A percentile compares a stretch with the other conserved stretches of the same genome.
Evolutionary conservation across 2,113 vertebrate genomes (phyloP).

Genomic region (Acanthisitta chloris): DNA sequence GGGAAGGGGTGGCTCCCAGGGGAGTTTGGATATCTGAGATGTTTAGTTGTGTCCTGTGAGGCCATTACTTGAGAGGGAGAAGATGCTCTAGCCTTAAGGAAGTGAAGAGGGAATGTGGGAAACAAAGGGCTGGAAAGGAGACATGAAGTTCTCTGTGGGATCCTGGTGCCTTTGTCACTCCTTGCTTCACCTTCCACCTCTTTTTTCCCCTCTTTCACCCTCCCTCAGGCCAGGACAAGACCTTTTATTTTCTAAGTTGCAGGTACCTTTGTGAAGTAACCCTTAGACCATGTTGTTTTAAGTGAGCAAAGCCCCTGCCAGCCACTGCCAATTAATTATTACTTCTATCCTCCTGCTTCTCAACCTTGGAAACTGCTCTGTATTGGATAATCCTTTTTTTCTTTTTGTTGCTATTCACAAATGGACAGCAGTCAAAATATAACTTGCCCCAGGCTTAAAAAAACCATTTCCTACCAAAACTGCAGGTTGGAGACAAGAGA

Average conservation of each 20-base stretch:
- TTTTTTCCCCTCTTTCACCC: neutral
- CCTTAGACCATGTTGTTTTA: neutral
- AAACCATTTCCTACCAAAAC: neutral
- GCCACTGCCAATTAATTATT: neutral
- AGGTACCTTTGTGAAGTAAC: neutral
- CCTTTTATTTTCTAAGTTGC: neutral
- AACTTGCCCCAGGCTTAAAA: neutral
- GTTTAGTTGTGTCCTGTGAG: neutral
- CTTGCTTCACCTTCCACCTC: neutral
- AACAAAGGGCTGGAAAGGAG: neutral
- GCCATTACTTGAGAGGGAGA: neutral
- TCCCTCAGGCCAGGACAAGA: neutral
- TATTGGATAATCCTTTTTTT: neutral
- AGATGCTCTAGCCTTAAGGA: neutral
- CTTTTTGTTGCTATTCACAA: too few species aligned
- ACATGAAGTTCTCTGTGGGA: neutral
- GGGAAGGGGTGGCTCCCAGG: neutral
- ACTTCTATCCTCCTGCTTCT: neutral
- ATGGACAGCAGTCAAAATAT: neutral
- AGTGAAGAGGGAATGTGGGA: fast-evolving
- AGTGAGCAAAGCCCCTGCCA: neutral
- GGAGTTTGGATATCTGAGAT: neutral
- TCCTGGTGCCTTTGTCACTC: neutral
- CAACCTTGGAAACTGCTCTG: neutral
- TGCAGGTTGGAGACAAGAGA: neutral